Evolutionary conservation across 2,113 vertebrate genomes (phyloP), one percentile per base, ranked within the genome.

Genomic region (Nyctibius bracteatus): DNA sequence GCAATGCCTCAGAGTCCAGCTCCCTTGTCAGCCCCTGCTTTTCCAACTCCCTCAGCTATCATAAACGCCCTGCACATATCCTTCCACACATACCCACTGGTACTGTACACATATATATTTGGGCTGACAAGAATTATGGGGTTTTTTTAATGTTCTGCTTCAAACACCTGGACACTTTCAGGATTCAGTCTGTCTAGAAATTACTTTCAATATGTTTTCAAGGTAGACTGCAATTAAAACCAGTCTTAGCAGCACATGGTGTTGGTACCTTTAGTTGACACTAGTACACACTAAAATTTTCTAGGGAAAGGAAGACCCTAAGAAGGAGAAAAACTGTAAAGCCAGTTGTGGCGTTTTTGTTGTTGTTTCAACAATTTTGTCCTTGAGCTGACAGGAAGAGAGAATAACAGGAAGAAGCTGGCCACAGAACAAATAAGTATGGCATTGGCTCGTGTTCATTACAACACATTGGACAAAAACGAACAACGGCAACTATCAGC

Each of bases 391-490:
- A 94, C 92, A 91, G 71, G 41, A 23, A 75, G 63, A 66, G 59
- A 92, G 74, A 94, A 92, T 65, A 73, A 25, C 46, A 94, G 55
- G 72, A 92, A 94, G 65, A 91, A 91, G 46, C 79, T 92, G 74
- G 55, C 65, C 90, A 57, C 82, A 77, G 65, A 86, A 92, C 59
- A 97, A 96, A 90, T 88, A 81, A 97, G 78, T 81, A 74, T 62
- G 47, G 39, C 74, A 73, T 88, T 90, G 81, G 58, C 47, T 94
- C 41, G 1, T 75, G 49, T 91, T 96, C 83, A 17, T 97, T 86
- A 79, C 78, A 95, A 84, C 79, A 88, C 73, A 78, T 81, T 88
- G 81, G 79, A 90, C 65, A 90, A 94, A 96, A 94, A 91, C 84
- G 77, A 96, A 66, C 62, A 94, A 65, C 9, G 31, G 37, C 89